Conservation (phyloP, 1,140 invertebrate genomes). For the Drosophila teissieri region DNA sequence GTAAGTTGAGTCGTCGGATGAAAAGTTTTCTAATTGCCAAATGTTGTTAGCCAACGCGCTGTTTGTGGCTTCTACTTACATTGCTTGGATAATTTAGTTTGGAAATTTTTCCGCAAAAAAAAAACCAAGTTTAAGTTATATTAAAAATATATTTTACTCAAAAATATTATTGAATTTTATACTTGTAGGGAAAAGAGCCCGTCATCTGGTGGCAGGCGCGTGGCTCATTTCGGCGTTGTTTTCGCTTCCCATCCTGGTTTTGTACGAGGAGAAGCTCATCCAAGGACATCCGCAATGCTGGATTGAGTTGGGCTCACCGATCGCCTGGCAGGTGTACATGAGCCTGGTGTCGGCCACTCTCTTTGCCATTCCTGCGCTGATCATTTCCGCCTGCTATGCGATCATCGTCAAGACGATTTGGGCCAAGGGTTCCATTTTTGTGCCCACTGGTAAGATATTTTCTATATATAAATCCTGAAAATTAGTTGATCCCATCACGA, state of each 20-base stretch:
- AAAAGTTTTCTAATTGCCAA: constrained; percentile 77
- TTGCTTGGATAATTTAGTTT: constrained; percentile 1
- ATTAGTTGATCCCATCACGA: too few species aligned
- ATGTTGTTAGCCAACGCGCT: constrained; percentile 44
- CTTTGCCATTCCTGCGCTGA: constrained; percentile 94
- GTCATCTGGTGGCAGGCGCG: constrained; percentile 90
- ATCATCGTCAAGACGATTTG: constrained; percentile 97
- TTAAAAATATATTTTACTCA: background rate
- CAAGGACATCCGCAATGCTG: constrained; percentile 94
- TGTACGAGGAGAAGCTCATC: constrained; percentile 92
- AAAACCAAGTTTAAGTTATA: background rate
- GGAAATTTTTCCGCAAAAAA: background rate
- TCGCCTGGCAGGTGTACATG: constrained; percentile 96
- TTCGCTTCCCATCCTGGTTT: constrained; percentile 92
- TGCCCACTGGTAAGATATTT: constrained; percentile 79
- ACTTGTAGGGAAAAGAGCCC: constrained; percentile 91
- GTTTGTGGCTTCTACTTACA: constrained; percentile 14
- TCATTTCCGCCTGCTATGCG: constrained; percentile 95
- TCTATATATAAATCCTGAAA: too few species aligned
- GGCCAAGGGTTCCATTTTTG: constrained; percentile 89
- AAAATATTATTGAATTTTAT: background rate
- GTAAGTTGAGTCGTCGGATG: constrained; percentile 92
- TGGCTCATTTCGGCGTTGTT: constrained; percentile 94
- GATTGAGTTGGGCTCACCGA: constrained; percentile 91
- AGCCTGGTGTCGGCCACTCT: constrained; percentile 92